These are phyloP conservation scores for Linyphia triangularis DNA, from an alignment of 2,888 invertebrate genomes.

Conservation along the genomic window DNA sequence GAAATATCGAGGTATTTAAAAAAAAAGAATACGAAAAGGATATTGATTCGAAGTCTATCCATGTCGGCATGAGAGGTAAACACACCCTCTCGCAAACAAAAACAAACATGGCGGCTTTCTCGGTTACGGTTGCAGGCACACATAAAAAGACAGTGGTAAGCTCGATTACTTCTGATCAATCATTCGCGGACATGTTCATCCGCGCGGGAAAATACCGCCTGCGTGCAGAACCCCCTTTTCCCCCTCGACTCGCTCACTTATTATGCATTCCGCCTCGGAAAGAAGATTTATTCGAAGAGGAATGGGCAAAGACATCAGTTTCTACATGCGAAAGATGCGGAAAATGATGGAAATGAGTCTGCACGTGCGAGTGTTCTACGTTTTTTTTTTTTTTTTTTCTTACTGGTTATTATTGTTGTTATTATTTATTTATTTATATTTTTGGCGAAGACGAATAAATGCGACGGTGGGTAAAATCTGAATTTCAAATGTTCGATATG, in stretches of 20 bases:
- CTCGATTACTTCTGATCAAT: conserved; percentile 51
- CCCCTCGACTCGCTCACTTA: conserved; percentile 1
- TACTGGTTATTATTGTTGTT: not conserved
- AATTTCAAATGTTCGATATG: conserved; percentile 53
- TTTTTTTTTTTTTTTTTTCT: not conserved
- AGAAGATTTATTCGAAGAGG: conserved; percentile 31
- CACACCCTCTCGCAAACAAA: not conserved
- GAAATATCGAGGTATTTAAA: not conserved
- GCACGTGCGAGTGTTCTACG: not conserved
- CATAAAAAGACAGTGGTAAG: conserved; percentile 17
- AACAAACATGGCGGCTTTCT: not conserved
- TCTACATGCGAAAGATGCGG: conserved; percentile 14
- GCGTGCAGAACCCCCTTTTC: not conserved
- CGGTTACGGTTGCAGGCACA: not conserved
- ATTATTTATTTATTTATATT: not conserved
- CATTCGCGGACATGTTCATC: conserved; percentile 42
- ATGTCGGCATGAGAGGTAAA: conserved; percentile 1
- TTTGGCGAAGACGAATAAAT: conserved; percentile 7
- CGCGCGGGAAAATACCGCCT: conserved; percentile 19
- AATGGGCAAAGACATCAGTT: conserved; percentile 33
- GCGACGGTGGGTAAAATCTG: conserved; percentile 35
- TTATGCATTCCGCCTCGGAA: conserved; percentile 24
- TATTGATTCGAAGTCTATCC: conserved; percentile 33
- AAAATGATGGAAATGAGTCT: conserved; percentile 18
- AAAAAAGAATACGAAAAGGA: not conserved